Evolutionary conservation across 2,113 vertebrate genomes (phyloP), one percentile per base, ranked within the genome.

Genomic region (Nannobrachium achirus): DNA sequence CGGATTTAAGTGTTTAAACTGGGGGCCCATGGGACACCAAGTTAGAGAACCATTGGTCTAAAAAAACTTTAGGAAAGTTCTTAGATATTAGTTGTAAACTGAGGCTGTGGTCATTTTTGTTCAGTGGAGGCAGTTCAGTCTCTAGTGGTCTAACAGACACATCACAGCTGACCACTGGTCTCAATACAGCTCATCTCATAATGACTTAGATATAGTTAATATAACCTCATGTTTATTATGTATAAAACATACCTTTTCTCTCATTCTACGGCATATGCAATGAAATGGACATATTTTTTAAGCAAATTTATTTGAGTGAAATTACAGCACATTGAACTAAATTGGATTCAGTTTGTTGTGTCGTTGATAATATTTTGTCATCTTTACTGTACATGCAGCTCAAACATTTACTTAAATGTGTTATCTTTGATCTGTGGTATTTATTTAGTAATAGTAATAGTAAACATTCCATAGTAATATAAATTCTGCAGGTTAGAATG

Each of bases 121-220:
- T 76, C 76, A 55, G 63, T 86, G 84, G 86, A 78, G 39, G 48
- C 81, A 88, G 89, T 69, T 92, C 89, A 91, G 88, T 87, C 91
- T 82, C 91, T 92, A 87, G 90, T 92, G 91, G 89, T 79, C 64
- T 61, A 57, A 19, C 41, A 20, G 42, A 78, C 62, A 66, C 74
- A 89, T 86, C 69, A 75, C 91, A 89, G 42, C 16, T 72, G 71
- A 76, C 69, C 71, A 49, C 52, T 42, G 15, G 15, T 9, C 40
- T 52, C 4, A 13, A 0, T 66, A 10, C 13, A 40, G 8, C 39
- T 15, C 44, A 57, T 4, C 46, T 0, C 7, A 10, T 3, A 25
- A 45, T 41, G 25, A 33, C 25, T 33, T 33, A 33, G 25, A 25
- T 25, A 25, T 25, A 25, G 25, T 25, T 25, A 2, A 4, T 25